Evolutionary conservation across 2,113 vertebrate genomes (phyloP).

Genomic region (Scatophagus argus): DNA sequence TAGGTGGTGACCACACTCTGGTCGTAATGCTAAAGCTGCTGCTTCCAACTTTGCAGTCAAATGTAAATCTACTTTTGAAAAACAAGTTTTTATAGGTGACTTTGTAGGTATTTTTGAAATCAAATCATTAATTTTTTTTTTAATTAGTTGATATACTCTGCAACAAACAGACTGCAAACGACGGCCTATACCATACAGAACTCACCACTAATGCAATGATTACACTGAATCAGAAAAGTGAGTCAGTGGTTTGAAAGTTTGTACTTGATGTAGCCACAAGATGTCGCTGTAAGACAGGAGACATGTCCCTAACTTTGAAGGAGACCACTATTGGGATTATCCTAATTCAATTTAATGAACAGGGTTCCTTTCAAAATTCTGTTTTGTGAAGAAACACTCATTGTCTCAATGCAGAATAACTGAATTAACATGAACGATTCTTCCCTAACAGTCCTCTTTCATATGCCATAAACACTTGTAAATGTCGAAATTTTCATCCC

Average conservation of each 20-base stretch:
- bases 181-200: too few species aligned
- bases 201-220: too few species aligned
- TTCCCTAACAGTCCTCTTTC: not conserved
- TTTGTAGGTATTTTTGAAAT: too few species aligned
- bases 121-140: too few species aligned
- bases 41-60: too few species aligned
- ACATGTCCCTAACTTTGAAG: not conserved
- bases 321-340: too few species aligned
- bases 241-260: not conserved
- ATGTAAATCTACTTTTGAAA: too few species aligned
- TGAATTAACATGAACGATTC: not conserved
- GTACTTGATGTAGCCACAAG: constrained; percentile 42
- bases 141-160: too few species aligned
- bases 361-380: not conserved
- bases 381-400: not conserved
- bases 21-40: too few species aligned
- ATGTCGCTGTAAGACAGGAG: constrained; percentile 50
- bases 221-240: too few species aligned
- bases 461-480: not conserved
- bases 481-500: not conserved
- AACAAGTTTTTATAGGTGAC: too few species aligned
- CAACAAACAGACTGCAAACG: too few species aligned
- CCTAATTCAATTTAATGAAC: not conserved
- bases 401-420: not conserved
- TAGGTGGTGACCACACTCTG: not conserved